Evolutionary conservation across 2,888 invertebrate species (phyloP), one percentile per base, ranked within the genome.

Genomic region (Beris chalybata): DNA sequence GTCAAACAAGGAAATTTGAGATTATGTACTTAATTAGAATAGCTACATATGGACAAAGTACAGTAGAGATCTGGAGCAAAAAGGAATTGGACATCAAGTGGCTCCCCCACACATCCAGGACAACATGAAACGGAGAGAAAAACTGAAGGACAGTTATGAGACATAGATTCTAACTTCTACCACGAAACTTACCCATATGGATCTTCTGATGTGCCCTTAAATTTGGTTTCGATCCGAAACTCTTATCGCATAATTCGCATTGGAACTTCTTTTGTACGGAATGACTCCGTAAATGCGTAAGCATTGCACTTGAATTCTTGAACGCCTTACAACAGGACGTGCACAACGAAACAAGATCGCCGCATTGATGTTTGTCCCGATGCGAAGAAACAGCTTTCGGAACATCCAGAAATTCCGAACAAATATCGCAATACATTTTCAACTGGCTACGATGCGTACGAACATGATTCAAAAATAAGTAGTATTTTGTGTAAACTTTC

Each of bases 391-490:
- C 65, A 0, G 70, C 48, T 31, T 64, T 22, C 13, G 63, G 71
- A 30, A 70, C 69, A 5, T 53, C 38, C 30, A 67, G 72, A 6
- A 12, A 53, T 5, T 69, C 52, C 43, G 73, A 72, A 56, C 76
- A 76, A 6, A 71, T 64, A 65, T 76, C 76, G 48, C 76, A 77
- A 53, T 71, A 70, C 2, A 72, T 65, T 7, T 67, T 67, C 7
- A 76, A 66, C 7, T 71, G 66, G 0, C 71, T 54, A 0, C 74
- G 72, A 70, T 77, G 77, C 6, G 69, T 65, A 2, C 74, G 73
- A 5, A 76, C 71, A 64, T 77, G 77, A 68, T 75, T 77, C 4
- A 77, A 68, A 59, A 76, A 75, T 3, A 71, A 69, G 48, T 73
- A 71, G 64, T 76, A 76, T 5, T 73, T 74, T 5, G 65, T 31